Evolutionary conservation across 2,797 vertebrate species (phyloP), one percentile per base, ranked within the genome.

Genomic region (Myotis vivesi): DNA sequence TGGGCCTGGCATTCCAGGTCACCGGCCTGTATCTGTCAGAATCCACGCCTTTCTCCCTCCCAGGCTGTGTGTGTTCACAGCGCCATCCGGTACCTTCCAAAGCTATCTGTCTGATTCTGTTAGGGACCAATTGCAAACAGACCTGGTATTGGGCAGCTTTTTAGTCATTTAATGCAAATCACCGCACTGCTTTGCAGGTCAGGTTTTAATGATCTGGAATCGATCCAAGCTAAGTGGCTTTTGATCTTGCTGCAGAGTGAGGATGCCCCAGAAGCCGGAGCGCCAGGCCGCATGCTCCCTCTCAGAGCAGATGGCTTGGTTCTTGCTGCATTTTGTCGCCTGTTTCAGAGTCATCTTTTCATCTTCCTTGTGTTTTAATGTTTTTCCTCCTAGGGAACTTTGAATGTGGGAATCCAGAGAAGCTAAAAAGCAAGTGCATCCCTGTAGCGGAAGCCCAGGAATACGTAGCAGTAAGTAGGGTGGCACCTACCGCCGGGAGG

Each of bases 341-440:
- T 12, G 11, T 95, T 90, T 96, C 85, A 77, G 57, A 77, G 85
- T 57, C 8, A 53, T 96, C 96, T 88, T 92, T 76, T 57, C 44
- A 33, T 87, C 89, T 66, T 77, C 62, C 72, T 72, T 62, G 64
- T 85, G 33, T 91, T 51, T 96, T 91, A 96, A 9, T 5, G 59
- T 97, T 89, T 79, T 46, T 46, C 72, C 77, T 84, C 79, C 91
- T 96, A 99, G 98, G 98, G 97, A 98, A 98, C 97, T 98, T 98
- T 97, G 98, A 98, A 89, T 99, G 98, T 79, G 98, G 98, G 94
- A 98, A 99, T 89, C 98, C 98, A 19, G 98, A 98, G 79, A 98
- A 98, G 89, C 97, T 98, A 4, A 98, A 98, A 92, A 98, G 98
- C 96, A 98, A 98, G 94, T 99, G 98, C 95, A 96, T 99, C 76